These are phyloP conservation scores for Phrixothrix hirtus DNA, from an alignment of 2,888 invertebrate genomes.

Conservation along the genomic window DNA sequence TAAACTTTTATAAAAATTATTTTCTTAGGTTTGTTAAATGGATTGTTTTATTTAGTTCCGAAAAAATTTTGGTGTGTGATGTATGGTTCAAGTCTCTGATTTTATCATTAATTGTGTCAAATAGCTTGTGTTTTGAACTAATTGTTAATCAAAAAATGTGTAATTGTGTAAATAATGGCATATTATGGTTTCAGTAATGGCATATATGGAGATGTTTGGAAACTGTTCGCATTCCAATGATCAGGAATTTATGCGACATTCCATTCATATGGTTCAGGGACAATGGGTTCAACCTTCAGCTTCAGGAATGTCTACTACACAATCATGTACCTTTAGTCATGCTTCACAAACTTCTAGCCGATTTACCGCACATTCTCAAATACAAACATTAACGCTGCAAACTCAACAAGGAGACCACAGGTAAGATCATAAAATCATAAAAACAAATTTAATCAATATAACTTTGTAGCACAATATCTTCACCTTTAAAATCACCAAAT, in stretches of 20 bases:
- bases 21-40: too few species aligned
- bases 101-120: too few species aligned
- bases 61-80: background rate
- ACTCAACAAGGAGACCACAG: slow-evolving; percentile 32
- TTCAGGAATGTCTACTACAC: slow-evolving; percentile 59
- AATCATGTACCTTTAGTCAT: slow-evolving; percentile 62
- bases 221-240: slow-evolving; percentile 82
- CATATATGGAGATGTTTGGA: slow-evolving; percentile 95
- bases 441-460: background rate
- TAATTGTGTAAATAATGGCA: background rate
- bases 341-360: slow-evolving; percentile 45
- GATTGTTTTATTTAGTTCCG: too few species aligned
- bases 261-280: slow-evolving; percentile 67
- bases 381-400: slow-evolving; percentile 42
- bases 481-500: slow-evolving; percentile 39
- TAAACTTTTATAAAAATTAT: too few species aligned
- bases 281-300: slow-evolving; percentile 43
- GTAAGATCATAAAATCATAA: slow-evolving; percentile 4
- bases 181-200: slow-evolving; percentile 71
- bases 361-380: slow-evolving; percentile 45
- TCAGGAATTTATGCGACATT: slow-evolving; percentile 82
- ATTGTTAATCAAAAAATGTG: background rate
- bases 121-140: background rate
- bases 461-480: slow-evolving; percentile 34
- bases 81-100: background rate